A percentile compares a stretch with the other conserved stretches of the same genome.
phyloP scores from a whole-genome alignment of 1,140 invertebrate species.

The Drosophila pachea region DNA sequence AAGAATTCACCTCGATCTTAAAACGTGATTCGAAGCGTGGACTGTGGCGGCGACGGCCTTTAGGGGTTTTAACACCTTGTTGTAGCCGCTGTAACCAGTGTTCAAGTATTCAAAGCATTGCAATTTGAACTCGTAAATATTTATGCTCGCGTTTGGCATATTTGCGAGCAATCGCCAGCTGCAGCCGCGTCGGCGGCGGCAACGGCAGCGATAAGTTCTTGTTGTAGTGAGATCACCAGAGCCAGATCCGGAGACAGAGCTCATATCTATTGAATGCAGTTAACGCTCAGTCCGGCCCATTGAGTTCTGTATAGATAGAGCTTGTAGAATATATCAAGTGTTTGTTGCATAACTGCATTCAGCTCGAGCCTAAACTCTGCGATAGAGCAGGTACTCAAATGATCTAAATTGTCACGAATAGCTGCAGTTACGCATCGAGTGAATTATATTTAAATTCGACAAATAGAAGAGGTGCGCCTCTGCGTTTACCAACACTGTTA shows the following conservation, averaged over 20 bases:
- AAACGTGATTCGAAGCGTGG: conserved; percentile 66
- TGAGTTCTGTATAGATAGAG: conserved; percentile 1
- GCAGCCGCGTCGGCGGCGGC: background rate
- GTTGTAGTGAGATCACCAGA: conserved; percentile 2
- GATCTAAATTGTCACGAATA: conserved; percentile 20
- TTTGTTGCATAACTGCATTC: conserved; percentile 17
- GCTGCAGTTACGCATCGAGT: conserved; percentile 3
- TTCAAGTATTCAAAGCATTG: conserved; percentile 56
- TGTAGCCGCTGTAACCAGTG: conserved; percentile 29
- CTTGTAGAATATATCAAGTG: conserved; percentile 20
- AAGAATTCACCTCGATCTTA: conserved; percentile 78
- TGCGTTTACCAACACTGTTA: background rate
- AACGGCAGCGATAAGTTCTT: conserved; percentile 3
- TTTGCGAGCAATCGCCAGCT: conserved; percentile 30
- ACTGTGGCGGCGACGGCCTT: conserved; percentile 27
- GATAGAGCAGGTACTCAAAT: conserved; percentile 22
- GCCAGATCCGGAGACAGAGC: background rate
- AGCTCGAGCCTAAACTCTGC: background rate
- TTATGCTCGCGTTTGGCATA: conserved; percentile 55
- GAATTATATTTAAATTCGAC: conserved; percentile 9
- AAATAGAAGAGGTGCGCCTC: background rate
- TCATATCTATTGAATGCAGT: conserved; percentile 1
- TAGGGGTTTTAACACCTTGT: conserved; percentile 51
- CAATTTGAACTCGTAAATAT: conserved; percentile 49
- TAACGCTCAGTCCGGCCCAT: background rate